These are phyloP conservation scores for Drosophila nannoptera DNA, from an alignment of 1,140 invertebrate species.

Conservation along the genomic window DNA sequence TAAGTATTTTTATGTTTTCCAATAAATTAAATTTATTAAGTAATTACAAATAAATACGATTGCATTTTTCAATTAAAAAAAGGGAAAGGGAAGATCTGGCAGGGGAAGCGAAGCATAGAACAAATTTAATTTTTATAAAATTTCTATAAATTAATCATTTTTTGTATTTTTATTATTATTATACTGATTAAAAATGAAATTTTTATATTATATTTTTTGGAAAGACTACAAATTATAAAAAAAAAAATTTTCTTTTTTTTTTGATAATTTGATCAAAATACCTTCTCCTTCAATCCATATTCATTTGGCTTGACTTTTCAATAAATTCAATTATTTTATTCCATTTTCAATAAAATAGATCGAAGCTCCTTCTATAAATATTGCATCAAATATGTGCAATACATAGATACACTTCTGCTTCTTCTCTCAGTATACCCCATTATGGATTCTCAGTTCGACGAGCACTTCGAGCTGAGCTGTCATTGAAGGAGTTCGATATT, in stretches of 20 bases:
- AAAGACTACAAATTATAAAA: neutral
- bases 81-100: neutral
- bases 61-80: neutral
- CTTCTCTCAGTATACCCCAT: slow-evolving; percentile 4
- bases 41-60: slow-evolving; percentile 31
- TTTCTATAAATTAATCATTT: neutral
- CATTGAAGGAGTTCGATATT: slow-evolving; percentile 24
- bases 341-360: too few species aligned
- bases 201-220: neutral
- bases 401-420: too few species aligned
- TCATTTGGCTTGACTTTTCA: too few species aligned
- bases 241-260: too few species aligned
- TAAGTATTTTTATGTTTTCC: slow-evolving; percentile 77
- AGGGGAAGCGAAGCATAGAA: neutral
- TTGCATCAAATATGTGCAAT: too few species aligned
- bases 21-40: slow-evolving; percentile 77
- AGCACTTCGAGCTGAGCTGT: slow-evolving; percentile 8
- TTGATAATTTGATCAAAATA: too few species aligned
- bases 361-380: too few species aligned
- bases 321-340: too few species aligned
- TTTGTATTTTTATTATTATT: neutral
- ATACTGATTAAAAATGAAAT: too few species aligned
- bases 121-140: neutral
- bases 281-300: too few species aligned
- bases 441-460: neutral